These are phyloP conservation scores for Pseudomugil gertrudae DNA, from an alignment of 2,797 vertebrate genomes.

Conservation along the genomic window DNA sequence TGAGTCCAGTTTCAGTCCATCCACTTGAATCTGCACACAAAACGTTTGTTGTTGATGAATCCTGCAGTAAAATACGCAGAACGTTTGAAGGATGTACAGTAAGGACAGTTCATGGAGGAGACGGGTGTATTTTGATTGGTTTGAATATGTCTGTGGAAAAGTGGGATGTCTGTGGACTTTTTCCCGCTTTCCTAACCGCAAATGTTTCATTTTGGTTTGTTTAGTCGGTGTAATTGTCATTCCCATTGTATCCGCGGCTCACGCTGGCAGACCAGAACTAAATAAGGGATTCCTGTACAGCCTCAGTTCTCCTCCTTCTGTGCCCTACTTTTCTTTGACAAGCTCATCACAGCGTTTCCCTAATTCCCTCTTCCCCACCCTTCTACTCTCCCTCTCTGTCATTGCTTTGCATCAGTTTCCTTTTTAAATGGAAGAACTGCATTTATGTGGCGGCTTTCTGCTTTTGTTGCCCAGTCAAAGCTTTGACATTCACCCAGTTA, in stretches of 20 bases:
- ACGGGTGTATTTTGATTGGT: too few species aligned
- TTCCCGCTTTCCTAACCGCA: background rate
- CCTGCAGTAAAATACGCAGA: background rate
- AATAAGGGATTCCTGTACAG: slow-evolving; percentile 34
- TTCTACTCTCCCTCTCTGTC: slow-evolving; percentile 13
- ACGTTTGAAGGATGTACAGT: too few species aligned
- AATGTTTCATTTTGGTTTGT: background rate
- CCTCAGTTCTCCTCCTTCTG: slow-evolving; percentile 15
- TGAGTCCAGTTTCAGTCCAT: too few species aligned
- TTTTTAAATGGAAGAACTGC: background rate
- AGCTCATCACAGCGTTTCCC: slow-evolving; percentile 34
- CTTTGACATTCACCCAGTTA: background rate
- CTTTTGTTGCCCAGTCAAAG: background rate
- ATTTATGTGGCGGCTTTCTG: background rate
- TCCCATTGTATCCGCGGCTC: background rate
- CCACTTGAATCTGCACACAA: too few species aligned
- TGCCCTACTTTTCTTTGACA: slow-evolving; percentile 40
- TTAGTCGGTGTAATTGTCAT: background rate
- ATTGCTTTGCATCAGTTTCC: slow-evolving; percentile 23
- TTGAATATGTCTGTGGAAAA: too few species aligned
- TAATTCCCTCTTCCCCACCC: slow-evolving; percentile 15
- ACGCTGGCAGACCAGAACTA: slow-evolving; percentile 15
- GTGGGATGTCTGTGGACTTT: too few species aligned
- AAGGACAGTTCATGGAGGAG: too few species aligned
- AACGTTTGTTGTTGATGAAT: background rate